Percentiles rank a stretch among this genome's conserved stretches.
Conservation (phyloP, 2,888 invertebrate genomes). For the Platycheirus rosarum region DNA sequence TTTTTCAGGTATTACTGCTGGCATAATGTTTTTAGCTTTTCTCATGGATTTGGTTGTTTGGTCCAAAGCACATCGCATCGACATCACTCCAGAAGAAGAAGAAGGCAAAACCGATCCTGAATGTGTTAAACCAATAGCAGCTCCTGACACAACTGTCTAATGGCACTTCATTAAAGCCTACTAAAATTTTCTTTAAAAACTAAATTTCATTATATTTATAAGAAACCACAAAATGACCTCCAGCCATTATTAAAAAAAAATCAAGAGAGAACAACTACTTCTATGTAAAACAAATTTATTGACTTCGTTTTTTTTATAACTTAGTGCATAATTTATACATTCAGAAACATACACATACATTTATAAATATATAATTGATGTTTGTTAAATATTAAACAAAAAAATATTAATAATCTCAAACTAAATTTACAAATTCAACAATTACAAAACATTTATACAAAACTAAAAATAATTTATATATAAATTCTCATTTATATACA, state of each 20-base stretch:
- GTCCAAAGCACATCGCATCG: slow-evolving; percentile 93
- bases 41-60: slow-evolving; percentile 94
- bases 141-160: slow-evolving; percentile 81
- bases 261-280: slow-evolving; percentile 54
- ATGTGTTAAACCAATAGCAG: slow-evolving; percentile 78
- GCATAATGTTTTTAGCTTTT: slow-evolving; percentile 93
- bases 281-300: slow-evolving; percentile 48
- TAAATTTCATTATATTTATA: slow-evolving; percentile 51
- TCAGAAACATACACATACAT: slow-evolving; percentile 18
- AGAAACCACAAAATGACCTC: slow-evolving; percentile 70
- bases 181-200: slow-evolving; percentile 7
- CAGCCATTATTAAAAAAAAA: slow-evolving; percentile 68
- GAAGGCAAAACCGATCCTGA: slow-evolving; percentile 78
- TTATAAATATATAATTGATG: slow-evolving; percentile 41
- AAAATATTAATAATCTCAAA: slow-evolving; percentile 66
- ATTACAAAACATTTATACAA: slow-evolving; percentile 11
- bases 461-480: slow-evolving; percentile 33
- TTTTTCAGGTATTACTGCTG: slow-evolving; percentile 90
- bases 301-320: slow-evolving; percentile 38
- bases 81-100: slow-evolving; percentile 85
- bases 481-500: slow-evolving; percentile 47
- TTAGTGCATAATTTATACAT: slow-evolving; percentile 32
- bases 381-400: slow-evolving; percentile 31
- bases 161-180: neutral
- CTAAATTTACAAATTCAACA: slow-evolving; percentile 44